Conservation (phyloP, 2,888 invertebrate species). For the Keiferia lycopersicella region DNA sequence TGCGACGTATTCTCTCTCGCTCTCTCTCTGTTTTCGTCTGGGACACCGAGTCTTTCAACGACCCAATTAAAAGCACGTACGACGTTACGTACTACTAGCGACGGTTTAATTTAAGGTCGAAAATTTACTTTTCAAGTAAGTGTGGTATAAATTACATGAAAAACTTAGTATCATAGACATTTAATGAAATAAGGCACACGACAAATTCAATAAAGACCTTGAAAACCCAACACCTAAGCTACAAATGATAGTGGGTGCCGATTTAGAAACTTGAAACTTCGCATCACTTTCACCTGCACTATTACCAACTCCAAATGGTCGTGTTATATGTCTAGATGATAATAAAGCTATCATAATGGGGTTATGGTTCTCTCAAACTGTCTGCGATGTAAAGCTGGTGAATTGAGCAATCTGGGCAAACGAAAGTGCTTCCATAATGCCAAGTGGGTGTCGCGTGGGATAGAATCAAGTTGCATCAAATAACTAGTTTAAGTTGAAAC, state of each 20-base stretch:
- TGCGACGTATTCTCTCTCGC: too few species aligned
- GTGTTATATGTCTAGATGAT: constrained; percentile 21
- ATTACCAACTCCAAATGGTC: constrained; percentile 23
- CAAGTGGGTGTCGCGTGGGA: constrained; percentile 72
- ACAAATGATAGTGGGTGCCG: background rate
- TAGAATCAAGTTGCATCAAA: constrained; percentile 31
- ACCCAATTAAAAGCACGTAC: too few species aligned
- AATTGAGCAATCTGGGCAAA: constrained; percentile 59
- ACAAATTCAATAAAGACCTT: too few species aligned
- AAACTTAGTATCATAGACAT: too few species aligned
- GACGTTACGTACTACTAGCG: too few species aligned
- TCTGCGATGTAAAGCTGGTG: constrained; percentile 47
- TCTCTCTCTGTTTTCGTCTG: too few species aligned
- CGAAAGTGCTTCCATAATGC: constrained; percentile 60
- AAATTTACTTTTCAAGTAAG: too few species aligned
- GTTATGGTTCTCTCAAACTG: constrained; percentile 51
- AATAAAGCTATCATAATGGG: constrained; percentile 29
- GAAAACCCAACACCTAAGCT: too few species aligned
- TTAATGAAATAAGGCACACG: too few species aligned
- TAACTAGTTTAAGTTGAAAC: constrained; percentile 23
- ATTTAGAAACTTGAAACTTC: constrained; percentile 25
- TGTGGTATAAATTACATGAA: too few species aligned
- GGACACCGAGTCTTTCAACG: too few species aligned
- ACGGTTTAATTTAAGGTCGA: too few species aligned
- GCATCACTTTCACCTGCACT: constrained; percentile 29